Percentiles rank a stretch among this genome's conserved stretches.
Evolutionary conservation across 2,888 invertebrate genomes (phyloP).

Genomic region (Nowickia ferox): DNA sequence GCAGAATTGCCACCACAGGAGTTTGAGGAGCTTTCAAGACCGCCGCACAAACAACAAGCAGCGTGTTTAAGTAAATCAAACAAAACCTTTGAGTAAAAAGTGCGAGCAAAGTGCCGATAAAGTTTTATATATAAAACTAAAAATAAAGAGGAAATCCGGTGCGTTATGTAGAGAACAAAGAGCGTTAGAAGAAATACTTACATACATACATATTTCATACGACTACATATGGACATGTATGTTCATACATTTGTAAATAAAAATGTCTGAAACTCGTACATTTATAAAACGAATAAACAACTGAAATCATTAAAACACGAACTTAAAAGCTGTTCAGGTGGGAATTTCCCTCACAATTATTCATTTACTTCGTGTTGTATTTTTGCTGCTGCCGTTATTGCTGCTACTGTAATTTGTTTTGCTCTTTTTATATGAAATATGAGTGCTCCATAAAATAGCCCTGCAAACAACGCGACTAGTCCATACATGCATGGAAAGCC

Average conservation of each 20-base stretch:
- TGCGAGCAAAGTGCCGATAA: slow-evolving; percentile 31
- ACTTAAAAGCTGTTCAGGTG: too few relatives aligned
- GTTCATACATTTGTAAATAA: not conserved
- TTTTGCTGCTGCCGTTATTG: too few relatives aligned
- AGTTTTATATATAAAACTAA: slow-evolving; percentile 16
- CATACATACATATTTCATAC: not conserved
- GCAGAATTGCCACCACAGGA: slow-evolving; percentile 28
- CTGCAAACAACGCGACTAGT: too few relatives aligned
- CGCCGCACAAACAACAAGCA: slow-evolving; percentile 17
- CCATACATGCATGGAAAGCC: too few relatives aligned
- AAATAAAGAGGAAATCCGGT: slow-evolving; percentile 47
- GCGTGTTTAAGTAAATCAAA: slow-evolving; percentile 31
- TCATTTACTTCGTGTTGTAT: too few relatives aligned
- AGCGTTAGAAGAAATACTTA: slow-evolving; percentile 27
- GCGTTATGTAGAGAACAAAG: slow-evolving; percentile 45
- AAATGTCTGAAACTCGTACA: slow-evolving; percentile 23
- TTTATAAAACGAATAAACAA: slow-evolving; percentile 6
- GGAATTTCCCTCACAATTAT: too few relatives aligned
- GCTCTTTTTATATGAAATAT: too few relatives aligned
- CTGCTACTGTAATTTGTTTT: too few relatives aligned
- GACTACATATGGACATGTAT: too few relatives aligned
- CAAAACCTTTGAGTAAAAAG: slow-evolving; percentile 1
- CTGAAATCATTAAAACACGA: too few relatives aligned
- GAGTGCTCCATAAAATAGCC: too few relatives aligned
- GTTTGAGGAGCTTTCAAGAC: slow-evolving; percentile 62